Base-by-base conservation (phyloP, 2,113 vertebrate genomes). In the Pardalotus punctatus region DNA sequence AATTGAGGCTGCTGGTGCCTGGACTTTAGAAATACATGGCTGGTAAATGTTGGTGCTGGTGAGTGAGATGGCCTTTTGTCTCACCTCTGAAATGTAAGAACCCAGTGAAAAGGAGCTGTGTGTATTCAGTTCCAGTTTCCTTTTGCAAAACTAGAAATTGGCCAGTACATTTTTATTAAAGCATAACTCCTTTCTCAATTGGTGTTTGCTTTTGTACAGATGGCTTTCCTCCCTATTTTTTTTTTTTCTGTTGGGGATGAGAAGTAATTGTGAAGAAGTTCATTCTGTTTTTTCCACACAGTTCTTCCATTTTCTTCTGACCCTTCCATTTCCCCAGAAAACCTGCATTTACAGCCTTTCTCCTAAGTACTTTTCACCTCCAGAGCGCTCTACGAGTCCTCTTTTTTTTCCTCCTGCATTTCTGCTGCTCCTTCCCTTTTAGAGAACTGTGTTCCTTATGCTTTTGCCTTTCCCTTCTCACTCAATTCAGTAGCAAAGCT, bases 191-290 rank as follows among this genome's bases (percentile, higher is more conserved):
- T 38, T 53, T 64, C 54, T 86, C 53, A 72, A 11, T 8, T 80
- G 28, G 20, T 85, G 43, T 82, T 90, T 85, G 35, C 31, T 89
- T 84, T 85, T 61, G 31, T 61, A 50, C 20, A 81, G 24, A 7
- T 1, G 4, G 13, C 5, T 80, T 64, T 3, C 3, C 35, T n/a
- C 24, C 2, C 2, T 9, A 3, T 23, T 56, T 40, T 53, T n/a
- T 53, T 53, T 9, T 11, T 36, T 88, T 12, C 33, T 76, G 0
- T 35, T 40, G 19, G 20, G 16, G 5, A 28, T 67, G 9, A 50
- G 56, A 78, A 62, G 14, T 74, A 78, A 72, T 65, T 5, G 3
- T 36, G 48, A 48, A 45, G 36, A 84, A 47, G 24, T 73, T 90
- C 4, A 50, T 62, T 86, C n/a, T 57, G 12, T 9, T 83, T 88